These are phyloP conservation scores for Corvus moneduloides DNA, from an alignment of 2,113 vertebrate species.

Conservation along the genomic window DNA sequence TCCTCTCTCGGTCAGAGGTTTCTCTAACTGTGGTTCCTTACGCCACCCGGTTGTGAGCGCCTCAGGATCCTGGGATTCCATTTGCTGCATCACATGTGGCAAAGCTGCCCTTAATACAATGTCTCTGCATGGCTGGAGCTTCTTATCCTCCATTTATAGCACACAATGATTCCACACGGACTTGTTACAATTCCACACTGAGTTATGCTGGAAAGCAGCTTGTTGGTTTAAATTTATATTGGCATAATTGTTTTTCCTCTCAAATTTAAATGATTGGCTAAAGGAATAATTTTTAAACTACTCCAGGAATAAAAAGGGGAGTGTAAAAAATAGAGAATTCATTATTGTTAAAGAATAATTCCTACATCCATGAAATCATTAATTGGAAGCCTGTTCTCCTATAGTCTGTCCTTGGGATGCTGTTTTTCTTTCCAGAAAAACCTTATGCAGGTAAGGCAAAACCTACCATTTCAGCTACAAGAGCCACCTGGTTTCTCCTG, in stretches of 20 bases:
- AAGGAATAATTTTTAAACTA: background rate
- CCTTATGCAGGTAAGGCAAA: background rate
- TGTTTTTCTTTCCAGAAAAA: background rate
- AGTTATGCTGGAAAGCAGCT: background rate
- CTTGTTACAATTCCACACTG: background rate
- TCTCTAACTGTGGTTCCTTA: background rate
- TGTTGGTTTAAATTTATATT: background rate
- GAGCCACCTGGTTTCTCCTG: too few relatives aligned
- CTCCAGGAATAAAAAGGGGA: background rate
- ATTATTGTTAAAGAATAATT: background rate
- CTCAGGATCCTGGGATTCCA: background rate
- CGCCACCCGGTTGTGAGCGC: fast-evolving
- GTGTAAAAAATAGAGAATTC: background rate
- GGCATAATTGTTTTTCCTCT: background rate
- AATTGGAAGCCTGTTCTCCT: background rate
- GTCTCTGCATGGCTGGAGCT: background rate
- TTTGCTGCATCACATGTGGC: background rate
- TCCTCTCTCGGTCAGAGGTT: background rate
- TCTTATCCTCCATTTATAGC: background rate
- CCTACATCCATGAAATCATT: background rate
- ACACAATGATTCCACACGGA: background rate
- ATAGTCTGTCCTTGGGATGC: background rate
- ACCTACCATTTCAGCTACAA: fast-evolving
- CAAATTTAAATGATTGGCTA: background rate
- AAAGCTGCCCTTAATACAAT: background rate